Evolutionary conservation across 2,888 invertebrate genomes (phyloP).

Genomic region (Corythucha ciliata): DNA sequence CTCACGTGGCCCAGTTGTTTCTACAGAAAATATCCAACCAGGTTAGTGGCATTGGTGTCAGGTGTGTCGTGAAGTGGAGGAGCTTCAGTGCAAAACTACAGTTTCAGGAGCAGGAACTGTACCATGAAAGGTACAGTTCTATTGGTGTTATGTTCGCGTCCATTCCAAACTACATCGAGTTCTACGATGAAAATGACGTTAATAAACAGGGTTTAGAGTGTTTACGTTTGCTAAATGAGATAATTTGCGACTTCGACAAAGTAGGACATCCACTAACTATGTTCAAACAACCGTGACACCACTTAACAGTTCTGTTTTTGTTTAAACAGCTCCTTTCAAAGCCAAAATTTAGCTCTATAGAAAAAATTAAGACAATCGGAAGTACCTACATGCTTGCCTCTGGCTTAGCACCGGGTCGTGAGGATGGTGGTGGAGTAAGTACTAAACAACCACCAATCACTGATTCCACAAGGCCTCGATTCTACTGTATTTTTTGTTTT

Average conservation of each 20-base stretch:
- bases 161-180: constrained; percentile 95
- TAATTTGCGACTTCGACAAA: constrained; percentile 97
- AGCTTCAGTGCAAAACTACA: constrained; percentile 1
- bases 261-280: constrained; percentile 44
- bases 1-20: constrained; percentile 92
- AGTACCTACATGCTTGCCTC: constrained; percentile 98
- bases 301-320: too few relatives aligned
- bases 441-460: too few relatives aligned
- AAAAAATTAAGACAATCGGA: constrained; percentile 97
- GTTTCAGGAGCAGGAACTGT: constrained; percentile 63
- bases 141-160: constrained; percentile 98
- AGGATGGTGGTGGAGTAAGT: constrained; percentile 45
- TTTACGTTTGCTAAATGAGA: constrained; percentile 85
- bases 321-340: constrained; percentile 82
- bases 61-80: too few relatives aligned
- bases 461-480: too few relatives aligned
- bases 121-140: constrained; percentile 86
- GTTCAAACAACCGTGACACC: constrained; percentile 6
- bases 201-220: constrained; percentile 95
- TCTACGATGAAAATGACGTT: constrained; percentile 93
- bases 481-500: constrained; percentile 17
- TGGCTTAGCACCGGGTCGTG: constrained; percentile 80
- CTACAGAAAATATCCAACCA: constrained; percentile 45
- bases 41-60: too few relatives aligned
- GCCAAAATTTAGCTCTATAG: constrained; percentile 90